A percentile compares a stretch with the other conserved stretches of the same genome.
These are phyloP conservation scores for Dynastes hyllus DNA, from an alignment of 2,888 invertebrate species.

Conservation along the genomic window DNA sequence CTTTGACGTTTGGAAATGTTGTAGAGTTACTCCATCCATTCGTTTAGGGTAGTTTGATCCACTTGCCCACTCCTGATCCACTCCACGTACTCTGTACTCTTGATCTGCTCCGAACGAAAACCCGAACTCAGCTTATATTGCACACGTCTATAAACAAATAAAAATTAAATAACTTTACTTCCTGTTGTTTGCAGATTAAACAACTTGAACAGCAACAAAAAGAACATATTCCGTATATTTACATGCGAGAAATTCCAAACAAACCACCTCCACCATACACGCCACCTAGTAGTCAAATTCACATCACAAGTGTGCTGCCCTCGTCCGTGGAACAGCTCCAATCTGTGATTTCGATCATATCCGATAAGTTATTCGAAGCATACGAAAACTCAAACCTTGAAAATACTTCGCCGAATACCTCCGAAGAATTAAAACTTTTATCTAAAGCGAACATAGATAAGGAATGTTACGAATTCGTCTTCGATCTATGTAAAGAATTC, in stretches of 20 bases:
- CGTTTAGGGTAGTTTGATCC: no score
- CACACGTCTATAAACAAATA: no score
- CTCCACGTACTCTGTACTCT: no score
- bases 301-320: conserved; percentile 67
- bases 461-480: conserved; percentile 75
- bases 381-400: conserved; percentile 65
- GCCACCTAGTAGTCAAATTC: conserved; percentile 71
- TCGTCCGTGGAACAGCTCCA: conserved; percentile 71
- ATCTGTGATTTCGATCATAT: conserved; percentile 70
- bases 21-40: no score
- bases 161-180: neutral
- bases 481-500: conserved; percentile 78
- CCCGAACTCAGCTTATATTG: no score
- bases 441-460: conserved; percentile 64
- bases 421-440: conserved; percentile 53
- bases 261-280: conserved; percentile 86
- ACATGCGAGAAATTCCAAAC: conserved; percentile 80
- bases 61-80: no score
- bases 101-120: no score
- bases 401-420: conserved; percentile 65
- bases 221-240: conserved; percentile 74
- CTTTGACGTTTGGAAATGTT: no score
- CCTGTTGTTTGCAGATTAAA: conserved; percentile 72
- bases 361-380: conserved; percentile 71
- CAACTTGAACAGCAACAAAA: conserved; percentile 75